These are phyloP conservation scores for Polymixis lichenea DNA, from an alignment of 2,888 invertebrate genomes.

Conservation along the genomic window DNA sequence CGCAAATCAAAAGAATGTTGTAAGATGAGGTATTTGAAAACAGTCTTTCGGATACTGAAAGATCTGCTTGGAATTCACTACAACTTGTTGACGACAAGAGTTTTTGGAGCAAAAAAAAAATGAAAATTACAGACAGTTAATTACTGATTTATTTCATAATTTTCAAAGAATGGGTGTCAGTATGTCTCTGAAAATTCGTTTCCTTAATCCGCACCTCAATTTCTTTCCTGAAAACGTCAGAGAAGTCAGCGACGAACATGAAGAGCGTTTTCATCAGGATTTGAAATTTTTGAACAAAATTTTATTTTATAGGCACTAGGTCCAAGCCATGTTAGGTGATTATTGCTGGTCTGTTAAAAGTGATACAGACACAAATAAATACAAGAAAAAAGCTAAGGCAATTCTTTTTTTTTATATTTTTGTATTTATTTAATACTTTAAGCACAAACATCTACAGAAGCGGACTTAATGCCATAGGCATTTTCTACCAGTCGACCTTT, in stretches of 20 bases:
- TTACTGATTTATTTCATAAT: not conserved
- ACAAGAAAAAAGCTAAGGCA: not conserved
- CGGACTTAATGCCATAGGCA: no score
- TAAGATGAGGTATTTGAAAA: no score
- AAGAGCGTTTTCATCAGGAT: not conserved
- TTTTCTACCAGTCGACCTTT: no score
- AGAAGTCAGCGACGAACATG: not conserved
- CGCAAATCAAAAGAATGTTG: no score
- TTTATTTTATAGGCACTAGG: not conserved
- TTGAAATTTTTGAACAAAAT: not conserved
- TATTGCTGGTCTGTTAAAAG: not conserved
- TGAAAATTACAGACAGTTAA: not conserved
- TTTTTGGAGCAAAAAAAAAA: no score
- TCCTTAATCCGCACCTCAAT: not conserved
- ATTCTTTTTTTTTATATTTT: not conserved
- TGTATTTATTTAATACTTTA: no score
- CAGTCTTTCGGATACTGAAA: no score
- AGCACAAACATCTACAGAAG: no score
- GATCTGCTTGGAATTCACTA: no score
- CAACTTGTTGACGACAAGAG: no score
- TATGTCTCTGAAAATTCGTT: not conserved
- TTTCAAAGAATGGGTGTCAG: not conserved
- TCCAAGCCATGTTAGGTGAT: not conserved
- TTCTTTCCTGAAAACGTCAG: not conserved
- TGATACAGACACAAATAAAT: not conserved